These are phyloP conservation scores for Monodelphis domestica DNA, from an alignment of 2,797 vertebrate species.

Conservation along the genomic window DNA sequence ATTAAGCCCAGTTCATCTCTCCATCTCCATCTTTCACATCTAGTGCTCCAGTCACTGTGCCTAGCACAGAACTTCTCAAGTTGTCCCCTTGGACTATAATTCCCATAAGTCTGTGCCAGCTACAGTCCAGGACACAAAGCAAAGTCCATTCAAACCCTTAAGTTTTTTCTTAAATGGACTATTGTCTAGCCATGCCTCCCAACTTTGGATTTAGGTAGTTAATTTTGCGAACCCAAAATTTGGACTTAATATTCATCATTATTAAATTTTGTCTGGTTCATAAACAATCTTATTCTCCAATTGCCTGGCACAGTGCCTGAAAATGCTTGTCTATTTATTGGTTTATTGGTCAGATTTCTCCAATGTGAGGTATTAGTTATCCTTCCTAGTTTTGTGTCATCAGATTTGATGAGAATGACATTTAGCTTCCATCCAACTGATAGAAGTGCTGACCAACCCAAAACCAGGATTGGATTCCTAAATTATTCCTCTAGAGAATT, in stretches of 20 bases:
- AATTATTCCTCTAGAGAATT: neutral
- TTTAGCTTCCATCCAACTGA: neutral
- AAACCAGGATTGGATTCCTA: neutral
- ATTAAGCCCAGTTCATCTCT: neutral
- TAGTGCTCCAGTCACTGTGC: neutral
- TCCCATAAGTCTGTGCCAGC: neutral
- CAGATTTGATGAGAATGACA: neutral
- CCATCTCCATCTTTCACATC: neutral
- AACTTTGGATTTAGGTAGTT: neutral
- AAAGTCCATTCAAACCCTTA: neutral
- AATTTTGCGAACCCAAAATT: neutral
- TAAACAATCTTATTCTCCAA: neutral
- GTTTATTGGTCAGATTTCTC: neutral
- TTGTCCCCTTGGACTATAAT: neutral
- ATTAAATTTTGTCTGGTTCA: neutral
- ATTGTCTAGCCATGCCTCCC: neutral
- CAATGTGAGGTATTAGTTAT: neutral
- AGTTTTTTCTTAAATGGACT: neutral
- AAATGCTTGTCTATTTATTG: neutral
- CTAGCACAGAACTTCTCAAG: neutral
- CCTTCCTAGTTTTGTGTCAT: neutral
- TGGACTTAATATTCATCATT: neutral
- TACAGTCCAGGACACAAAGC: neutral
- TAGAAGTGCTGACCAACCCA: neutral
- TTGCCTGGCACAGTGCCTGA: neutral